Conservation (phyloP, 2,113 vertebrate species). For the Caloenas nicobarica region DNA sequence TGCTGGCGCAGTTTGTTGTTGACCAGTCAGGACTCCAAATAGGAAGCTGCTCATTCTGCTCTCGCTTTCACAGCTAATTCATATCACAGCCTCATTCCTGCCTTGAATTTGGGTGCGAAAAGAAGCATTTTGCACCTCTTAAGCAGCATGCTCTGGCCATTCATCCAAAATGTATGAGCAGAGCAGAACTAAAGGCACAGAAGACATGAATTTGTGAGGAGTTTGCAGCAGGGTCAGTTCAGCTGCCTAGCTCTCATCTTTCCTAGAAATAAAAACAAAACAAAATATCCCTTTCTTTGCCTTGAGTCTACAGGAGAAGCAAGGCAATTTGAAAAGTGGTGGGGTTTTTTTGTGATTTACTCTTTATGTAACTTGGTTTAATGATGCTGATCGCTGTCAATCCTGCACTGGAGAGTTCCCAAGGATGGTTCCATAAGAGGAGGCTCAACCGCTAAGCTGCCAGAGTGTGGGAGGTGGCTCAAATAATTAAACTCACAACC, state of each 20-base stretch:
- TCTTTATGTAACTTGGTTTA: neutral
- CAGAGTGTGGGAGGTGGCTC: neutral
- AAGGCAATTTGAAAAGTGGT: neutral
- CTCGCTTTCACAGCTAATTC: neutral
- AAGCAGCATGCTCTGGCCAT: rapidly evolving
- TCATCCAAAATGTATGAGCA: neutral
- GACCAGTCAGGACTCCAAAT: neutral
- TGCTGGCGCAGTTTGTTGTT: neutral
- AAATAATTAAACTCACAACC: neutral
- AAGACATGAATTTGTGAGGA: neutral
- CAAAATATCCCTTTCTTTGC: neutral
- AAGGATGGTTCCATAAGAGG: neutral
- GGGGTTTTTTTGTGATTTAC: neutral
- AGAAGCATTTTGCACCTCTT: neutral
- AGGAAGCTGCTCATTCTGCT: neutral
- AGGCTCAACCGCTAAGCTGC: neutral
- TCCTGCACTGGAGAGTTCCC: neutral
- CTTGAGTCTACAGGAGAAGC: neutral
- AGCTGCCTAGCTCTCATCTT: neutral
- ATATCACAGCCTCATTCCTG: neutral
- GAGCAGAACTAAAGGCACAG: neutral
- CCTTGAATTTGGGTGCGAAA: neutral
- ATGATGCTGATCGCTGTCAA: neutral
- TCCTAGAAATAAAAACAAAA: neutral
- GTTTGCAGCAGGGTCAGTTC: neutral